Conservation (phyloP, 2,113 vertebrate species). For the Condylura cristata region DNA sequence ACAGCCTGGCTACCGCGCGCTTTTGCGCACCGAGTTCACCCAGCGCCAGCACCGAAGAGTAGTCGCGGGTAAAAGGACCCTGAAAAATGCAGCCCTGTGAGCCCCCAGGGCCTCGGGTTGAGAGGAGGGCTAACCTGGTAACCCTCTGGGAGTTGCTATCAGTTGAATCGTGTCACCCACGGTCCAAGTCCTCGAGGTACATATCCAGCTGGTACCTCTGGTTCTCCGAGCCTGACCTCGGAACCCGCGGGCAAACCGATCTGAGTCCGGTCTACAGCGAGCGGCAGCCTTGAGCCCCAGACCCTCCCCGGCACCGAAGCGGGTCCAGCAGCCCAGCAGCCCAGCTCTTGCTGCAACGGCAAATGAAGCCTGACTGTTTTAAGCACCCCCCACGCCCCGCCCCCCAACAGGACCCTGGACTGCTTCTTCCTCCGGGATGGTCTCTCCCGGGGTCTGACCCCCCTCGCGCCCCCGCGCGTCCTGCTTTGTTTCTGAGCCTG, state of each 20-base stretch:
- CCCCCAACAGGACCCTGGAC: neutral
- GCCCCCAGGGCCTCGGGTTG: neutral
- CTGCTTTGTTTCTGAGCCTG: neutral
- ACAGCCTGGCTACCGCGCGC: rapidly evolving
- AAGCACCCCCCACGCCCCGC: neutral
- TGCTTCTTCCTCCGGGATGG: neutral
- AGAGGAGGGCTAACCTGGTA: neutral
- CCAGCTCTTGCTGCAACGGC: neutral
- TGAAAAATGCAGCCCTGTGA: neutral
- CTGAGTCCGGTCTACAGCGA: neutral
- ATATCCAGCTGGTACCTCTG: neutral
- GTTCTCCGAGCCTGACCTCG: neutral
- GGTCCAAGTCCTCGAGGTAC: neutral
- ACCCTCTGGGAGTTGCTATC: neutral
- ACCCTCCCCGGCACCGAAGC: neutral
- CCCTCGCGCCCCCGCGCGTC: conserved; percentile 46
- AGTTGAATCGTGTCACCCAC: neutral
- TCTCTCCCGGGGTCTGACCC: neutral
- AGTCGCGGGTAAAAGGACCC: rapidly evolving
- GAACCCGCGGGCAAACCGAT: neutral
- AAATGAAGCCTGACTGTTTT: neutral
- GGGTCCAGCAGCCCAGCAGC: neutral
- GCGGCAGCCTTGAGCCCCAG: neutral
- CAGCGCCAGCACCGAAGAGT: rapidly evolving
- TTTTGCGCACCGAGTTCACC: neutral